Percentiles rank a stretch among this genome's conserved stretches.
phyloP scores from a whole-genome alignment of 2,113 vertebrate genomes.

The Vicugna pacos region DNA sequence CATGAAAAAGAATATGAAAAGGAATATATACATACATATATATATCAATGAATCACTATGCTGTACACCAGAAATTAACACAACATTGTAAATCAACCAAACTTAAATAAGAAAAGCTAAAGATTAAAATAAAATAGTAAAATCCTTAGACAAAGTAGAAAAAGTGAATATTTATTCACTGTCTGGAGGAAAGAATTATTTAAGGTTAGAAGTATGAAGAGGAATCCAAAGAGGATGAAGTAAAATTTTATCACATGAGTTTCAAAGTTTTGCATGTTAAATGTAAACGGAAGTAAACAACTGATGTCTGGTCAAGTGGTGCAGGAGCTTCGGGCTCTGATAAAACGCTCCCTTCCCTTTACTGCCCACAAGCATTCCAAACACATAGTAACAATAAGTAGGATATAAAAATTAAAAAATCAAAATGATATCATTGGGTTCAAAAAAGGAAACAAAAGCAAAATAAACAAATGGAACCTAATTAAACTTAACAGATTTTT shows the following conservation, averaged over 20 bases:
- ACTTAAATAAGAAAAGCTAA: neutral
- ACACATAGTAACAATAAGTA: neutral
- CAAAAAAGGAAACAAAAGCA: neutral
- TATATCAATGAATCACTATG: too few relatives aligned
- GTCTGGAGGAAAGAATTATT: neutral
- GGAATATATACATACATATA: too few relatives aligned
- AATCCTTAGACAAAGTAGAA: constrained; percentile 1
- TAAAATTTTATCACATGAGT: neutral
- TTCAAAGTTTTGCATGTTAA: neutral
- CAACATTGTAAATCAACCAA: too few relatives aligned
- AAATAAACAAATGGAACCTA: neutral
- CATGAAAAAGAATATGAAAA: too few relatives aligned
- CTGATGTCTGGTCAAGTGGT: neutral
- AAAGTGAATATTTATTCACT: neutral
- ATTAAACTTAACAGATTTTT: neutral
- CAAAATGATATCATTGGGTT: neutral
- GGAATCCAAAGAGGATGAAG: neutral
- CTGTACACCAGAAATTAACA: too few relatives aligned
- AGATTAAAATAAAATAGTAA: neutral
- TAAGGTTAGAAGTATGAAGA: constrained; percentile 23
- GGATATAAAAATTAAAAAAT: neutral
- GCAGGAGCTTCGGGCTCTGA: neutral
- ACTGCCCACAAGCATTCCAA: neutral
- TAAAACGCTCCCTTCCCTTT: neutral
- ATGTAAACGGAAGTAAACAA: neutral